phyloP scores from a whole-genome alignment of 1,140 invertebrate genomes.

The Dufourea novaeangliae region DNA sequence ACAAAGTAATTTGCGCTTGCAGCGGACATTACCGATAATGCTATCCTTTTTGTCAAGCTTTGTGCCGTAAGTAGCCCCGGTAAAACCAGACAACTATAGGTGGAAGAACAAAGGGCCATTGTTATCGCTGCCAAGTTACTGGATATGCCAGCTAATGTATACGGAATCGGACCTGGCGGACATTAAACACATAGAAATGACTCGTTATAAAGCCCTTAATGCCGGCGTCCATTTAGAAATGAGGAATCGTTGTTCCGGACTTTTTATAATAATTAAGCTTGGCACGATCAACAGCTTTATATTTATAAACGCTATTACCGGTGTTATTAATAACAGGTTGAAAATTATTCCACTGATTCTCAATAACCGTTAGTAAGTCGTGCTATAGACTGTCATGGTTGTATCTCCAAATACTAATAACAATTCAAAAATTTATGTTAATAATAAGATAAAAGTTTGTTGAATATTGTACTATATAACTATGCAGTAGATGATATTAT shows the following conservation, averaged over 20 bases:
- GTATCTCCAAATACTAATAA: no score
- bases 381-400: no score
- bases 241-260: neutral
- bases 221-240: neutral
- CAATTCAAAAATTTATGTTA: no score
- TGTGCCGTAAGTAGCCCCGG: slow-evolving; percentile 15
- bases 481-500: no score
- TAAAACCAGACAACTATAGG: slow-evolving; percentile 35
- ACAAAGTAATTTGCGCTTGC: slow-evolving; percentile 37
- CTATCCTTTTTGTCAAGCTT: slow-evolving; percentile 47
- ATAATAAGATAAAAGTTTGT: no score
- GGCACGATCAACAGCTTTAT: neutral
- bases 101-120: slow-evolving; percentile 42
- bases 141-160: slow-evolving; percentile 44
- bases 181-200: slow-evolving; percentile 25
- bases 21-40: slow-evolving; percentile 51
- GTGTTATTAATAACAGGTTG: no score
- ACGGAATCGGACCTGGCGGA: slow-evolving; percentile 27
- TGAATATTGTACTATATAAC: no score
- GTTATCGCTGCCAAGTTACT: slow-evolving; percentile 43
- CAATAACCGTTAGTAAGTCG: no score
- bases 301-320: no score
- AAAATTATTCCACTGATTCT: no score
- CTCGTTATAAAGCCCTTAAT: neutral
- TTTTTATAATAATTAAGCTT: neutral